Conservation (phyloP, 2,113 vertebrate genomes). For the Melierax canorus region DNA sequence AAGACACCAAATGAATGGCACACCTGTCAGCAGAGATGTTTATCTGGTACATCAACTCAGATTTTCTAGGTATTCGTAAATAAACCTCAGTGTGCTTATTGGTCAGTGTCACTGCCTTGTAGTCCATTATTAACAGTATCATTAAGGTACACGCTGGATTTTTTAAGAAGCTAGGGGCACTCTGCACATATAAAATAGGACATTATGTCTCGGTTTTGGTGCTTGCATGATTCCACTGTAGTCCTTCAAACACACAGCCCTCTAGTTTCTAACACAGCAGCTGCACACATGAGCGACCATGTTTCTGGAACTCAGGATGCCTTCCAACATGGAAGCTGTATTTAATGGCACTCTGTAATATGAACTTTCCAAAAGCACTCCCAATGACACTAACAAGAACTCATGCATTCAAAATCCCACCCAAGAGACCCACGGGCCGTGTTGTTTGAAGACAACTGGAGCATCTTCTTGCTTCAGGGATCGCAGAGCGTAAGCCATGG, state of each 20-base stretch:
- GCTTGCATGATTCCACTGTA: neutral
- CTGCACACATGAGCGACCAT: rapidly evolving
- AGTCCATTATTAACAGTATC: neutral
- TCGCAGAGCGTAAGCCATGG: rapidly evolving
- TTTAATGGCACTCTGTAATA: neutral
- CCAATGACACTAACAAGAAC: neutral
- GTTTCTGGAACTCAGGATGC: neutral
- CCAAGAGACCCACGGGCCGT: rapidly evolving
- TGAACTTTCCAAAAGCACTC: neutral
- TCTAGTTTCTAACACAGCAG: neutral
- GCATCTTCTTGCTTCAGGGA: neutral
- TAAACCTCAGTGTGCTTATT: neutral
- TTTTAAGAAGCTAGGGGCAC: neutral
- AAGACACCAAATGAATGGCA: neutral
- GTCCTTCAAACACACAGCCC: neutral
- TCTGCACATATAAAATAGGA: neutral
- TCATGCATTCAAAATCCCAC: neutral
- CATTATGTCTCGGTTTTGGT: neutral
- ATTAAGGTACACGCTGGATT: neutral
- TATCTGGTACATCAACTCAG: neutral
- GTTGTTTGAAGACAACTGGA: neutral
- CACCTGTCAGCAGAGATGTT: neutral
- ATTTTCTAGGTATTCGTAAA: neutral
- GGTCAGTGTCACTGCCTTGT: neutral
- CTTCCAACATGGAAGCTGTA: neutral